These are phyloP conservation scores for Armadillidium nasatum DNA, from an alignment of 1,140 invertebrate species.

Conservation along the genomic window DNA sequence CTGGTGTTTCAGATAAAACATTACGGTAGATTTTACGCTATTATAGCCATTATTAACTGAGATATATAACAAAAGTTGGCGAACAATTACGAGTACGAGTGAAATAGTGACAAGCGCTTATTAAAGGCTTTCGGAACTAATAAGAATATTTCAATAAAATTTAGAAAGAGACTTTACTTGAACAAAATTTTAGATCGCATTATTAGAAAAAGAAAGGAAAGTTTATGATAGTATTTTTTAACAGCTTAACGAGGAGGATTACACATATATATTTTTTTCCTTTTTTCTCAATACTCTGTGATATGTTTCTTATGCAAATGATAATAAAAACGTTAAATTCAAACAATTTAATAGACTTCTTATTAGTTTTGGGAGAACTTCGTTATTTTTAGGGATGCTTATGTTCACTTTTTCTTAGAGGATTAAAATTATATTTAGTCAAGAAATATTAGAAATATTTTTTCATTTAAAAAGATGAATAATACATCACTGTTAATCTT, in stretches of 20 bases:
- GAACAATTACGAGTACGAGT: neutral
- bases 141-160: constrained; percentile 12
- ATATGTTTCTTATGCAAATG: constrained; percentile 1
- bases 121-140: neutral
- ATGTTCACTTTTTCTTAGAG: no score
- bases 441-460: no score
- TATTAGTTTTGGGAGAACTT: neutral
- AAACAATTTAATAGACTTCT: neutral
- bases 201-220: constrained; percentile 2
- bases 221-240: neutral
- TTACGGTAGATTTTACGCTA: constrained; percentile 1
- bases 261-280: neutral
- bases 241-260: neutral
- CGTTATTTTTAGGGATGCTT: neutral
- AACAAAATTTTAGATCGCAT: neutral
- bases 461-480: no score
- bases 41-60: neutral
- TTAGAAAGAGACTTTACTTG: constrained; percentile 8
- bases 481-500: no score
- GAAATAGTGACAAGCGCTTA: constrained; percentile 4
- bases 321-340: neutral
- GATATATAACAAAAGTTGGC: constrained; percentile 4
- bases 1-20: constrained; percentile 9
- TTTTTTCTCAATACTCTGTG: neutral
- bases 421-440: no score